Conservation (phyloP, 2,797 vertebrate species). For the Esox masquinongy region DNA sequence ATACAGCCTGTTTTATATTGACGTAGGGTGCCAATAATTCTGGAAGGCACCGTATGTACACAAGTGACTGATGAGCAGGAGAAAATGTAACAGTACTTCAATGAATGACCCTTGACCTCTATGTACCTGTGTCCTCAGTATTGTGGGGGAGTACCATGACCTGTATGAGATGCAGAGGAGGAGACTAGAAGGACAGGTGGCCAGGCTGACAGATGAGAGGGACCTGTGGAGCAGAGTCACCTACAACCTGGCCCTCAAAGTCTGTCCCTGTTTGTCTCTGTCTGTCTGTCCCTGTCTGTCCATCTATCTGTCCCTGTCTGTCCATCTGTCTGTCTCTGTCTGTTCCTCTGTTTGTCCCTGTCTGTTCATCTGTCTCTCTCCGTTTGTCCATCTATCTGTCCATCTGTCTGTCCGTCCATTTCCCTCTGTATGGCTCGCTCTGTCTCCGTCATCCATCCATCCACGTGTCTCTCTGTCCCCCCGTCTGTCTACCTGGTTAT, state of each 20-base stretch:
- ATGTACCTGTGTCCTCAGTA: constrained; percentile 57
- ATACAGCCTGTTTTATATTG: no score
- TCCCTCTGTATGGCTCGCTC: no score
- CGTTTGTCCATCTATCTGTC: background rate
- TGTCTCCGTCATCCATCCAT: no score
- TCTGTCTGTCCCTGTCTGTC: background rate
- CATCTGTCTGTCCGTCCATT: no score
- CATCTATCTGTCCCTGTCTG: background rate
- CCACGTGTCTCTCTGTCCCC: no score
- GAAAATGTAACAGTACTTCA: background rate
- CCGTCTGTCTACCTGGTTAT: no score
- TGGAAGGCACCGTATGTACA: background rate
- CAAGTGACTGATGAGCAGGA: background rate
- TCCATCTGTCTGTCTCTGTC: background rate
- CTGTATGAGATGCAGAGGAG: constrained; percentile 83
- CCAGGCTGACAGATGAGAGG: constrained; percentile 76
- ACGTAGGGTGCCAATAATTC: no score
- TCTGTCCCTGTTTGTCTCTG: constrained; percentile 35
- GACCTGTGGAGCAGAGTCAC: constrained; percentile 81
- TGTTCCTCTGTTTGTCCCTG: background rate
- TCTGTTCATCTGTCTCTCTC: background rate
- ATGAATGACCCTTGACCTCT: background rate
- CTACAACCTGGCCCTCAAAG: constrained; percentile 82
- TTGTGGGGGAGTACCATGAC: constrained; percentile 82
- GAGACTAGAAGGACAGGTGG: constrained; percentile 78